Conservation (phyloP, 1,140 invertebrate species). For the Capitella teleta region DNA sequence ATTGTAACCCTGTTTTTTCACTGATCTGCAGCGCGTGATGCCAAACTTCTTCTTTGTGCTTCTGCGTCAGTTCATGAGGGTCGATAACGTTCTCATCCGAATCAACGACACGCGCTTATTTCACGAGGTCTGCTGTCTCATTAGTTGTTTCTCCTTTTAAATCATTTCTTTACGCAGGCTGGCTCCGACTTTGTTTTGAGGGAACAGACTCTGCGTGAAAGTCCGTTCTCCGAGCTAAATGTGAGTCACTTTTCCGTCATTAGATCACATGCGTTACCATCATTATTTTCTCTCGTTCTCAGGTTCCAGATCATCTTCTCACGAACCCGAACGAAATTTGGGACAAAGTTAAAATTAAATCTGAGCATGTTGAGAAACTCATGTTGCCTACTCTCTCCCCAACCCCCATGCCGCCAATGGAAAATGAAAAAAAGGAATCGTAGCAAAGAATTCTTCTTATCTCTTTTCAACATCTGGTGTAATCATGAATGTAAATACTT, state of each 20-base stretch:
- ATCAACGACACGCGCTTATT: slow-evolving; percentile 87
- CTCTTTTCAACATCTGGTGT: too few relatives aligned
- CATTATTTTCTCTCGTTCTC: slow-evolving; percentile 6
- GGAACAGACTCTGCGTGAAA: slow-evolving; percentile 36
- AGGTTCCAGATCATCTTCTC: slow-evolving; percentile 22
- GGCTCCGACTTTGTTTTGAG: slow-evolving; percentile 35
- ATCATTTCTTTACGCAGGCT: slow-evolving; percentile 18
- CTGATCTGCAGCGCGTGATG: slow-evolving; percentile 76
- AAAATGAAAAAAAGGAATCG: too few relatives aligned
- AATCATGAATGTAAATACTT: too few relatives aligned
- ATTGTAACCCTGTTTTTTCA: neutral
- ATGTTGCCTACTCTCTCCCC: neutral
- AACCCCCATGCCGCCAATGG: too few relatives aligned
- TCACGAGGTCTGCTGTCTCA: slow-evolving; percentile 53
- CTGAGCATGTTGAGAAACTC: slow-evolving; percentile 33
- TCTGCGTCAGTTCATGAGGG: slow-evolving; percentile 79
- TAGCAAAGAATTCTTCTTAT: too few relatives aligned
- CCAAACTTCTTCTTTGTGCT: slow-evolving; percentile 83
- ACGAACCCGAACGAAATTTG: slow-evolving; percentile 36
- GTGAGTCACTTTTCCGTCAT: slow-evolving; percentile 14
- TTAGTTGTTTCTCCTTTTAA: neutral
- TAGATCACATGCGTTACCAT: neutral
- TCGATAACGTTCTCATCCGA: slow-evolving; percentile 80
- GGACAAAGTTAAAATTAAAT: slow-evolving; percentile 22
- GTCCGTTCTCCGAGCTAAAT: slow-evolving; percentile 24